Base-by-base conservation (phyloP, 2,888 invertebrate species). In the Volucella bombylans region DNA sequence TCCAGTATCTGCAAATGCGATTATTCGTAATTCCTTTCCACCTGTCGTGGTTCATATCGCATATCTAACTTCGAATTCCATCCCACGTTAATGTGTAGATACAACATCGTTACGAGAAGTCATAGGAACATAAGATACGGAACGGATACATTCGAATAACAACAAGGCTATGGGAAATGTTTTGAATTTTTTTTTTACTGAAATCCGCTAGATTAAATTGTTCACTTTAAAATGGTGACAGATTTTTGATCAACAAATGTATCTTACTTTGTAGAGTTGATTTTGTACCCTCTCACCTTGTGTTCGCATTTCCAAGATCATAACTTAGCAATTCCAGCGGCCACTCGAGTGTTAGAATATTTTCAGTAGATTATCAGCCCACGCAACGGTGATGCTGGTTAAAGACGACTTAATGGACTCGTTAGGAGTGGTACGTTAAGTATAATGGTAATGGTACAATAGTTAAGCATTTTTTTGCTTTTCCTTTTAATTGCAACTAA, bases 21-120 rank as follows among this genome's bases (percentile, higher is more conserved):
- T 31, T 31, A 31, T 4, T 31, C 31, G 68, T 80, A 74, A 68
- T 74, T 62, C 68, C 68, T 10, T 74, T 80, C 80, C 80, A 80
- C 80, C 80, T 80, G 80, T 80, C 74, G 80, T 47, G n/a, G 50
- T 45, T 62, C 65, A 59, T 61, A 52, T 68, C 47, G 69, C 49
- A 23, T 74, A 55, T 38, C 49, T 39, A 15, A 49, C 47, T 49
- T 49, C 6, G 38, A 67, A 62, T 50, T 45, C 4, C 49, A 61
- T 41, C 62, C 80, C 41, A 74, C 80, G 65, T 67, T 62, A 52
- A 59, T 77, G 31, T 31, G 4, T 69, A 15, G 62, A 12, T 15
- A 15, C 15, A 55, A 62, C 14, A 52, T 12, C n/a, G 43, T 12
- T 41, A 10, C 64, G 11, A 49, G 61, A 49, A 39, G 59, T 43